A percentile compares a stretch with the other conserved stretches of the same genome.
Conservation (phyloP, 2,888 invertebrate species). For the Sepiola atlantica region DNA sequence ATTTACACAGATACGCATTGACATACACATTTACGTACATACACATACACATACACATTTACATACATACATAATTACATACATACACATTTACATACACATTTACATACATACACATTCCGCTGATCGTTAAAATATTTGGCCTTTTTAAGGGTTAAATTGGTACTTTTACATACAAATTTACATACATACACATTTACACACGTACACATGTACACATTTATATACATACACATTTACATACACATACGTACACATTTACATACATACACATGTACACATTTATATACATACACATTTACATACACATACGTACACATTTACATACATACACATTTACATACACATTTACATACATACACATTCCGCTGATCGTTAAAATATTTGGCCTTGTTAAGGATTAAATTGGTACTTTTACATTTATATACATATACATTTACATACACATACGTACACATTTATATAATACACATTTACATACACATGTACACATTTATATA, state of each 20-base stretch:
- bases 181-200: background rate
- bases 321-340: background rate
- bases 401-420: background rate
- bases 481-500: background rate
- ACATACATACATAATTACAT: no score
- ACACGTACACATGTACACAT: background rate
- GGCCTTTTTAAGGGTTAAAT: no score
- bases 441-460: background rate
- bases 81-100: no score
- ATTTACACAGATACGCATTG: no score
- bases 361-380: background rate
- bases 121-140: background rate
- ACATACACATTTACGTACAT: no score
- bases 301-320: background rate
- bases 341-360: background rate
- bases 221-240: background rate
- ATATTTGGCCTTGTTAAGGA: no score
- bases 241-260: no score
- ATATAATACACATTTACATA: no score
- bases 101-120: background rate
- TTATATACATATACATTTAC: background rate
- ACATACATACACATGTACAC: no score
- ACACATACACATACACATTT: background rate
- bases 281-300: background rate
- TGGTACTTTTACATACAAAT: background rate